Conservation (phyloP, 2,888 invertebrate genomes). For the Endomychus coccineus region DNA sequence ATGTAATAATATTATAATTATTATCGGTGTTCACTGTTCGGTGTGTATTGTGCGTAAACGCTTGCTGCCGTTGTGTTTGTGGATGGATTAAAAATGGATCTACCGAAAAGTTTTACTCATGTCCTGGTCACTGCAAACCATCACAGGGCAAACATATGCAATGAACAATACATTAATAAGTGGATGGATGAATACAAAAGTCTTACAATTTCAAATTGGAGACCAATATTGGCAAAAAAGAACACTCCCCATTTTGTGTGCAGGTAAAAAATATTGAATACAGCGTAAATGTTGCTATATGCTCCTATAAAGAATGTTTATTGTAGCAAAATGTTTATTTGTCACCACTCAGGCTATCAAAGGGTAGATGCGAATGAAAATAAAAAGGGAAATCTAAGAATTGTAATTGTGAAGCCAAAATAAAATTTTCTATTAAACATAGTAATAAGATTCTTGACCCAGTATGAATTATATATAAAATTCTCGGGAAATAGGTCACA, state of each 20-base stretch:
- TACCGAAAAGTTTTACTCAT: constrained; percentile 6
- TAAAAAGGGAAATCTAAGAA: too few relatives aligned
- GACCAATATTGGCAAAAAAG: constrained; percentile 6
- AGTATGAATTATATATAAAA: too few relatives aligned
- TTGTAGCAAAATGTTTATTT: too few relatives aligned
- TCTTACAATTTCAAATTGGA: constrained; percentile 2
- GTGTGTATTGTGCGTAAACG: background rate
- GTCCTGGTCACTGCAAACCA: constrained; percentile 2
- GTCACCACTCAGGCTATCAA: too few relatives aligned
- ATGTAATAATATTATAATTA: background rate
- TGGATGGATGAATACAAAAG: constrained; percentile 5
- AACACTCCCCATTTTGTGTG: constrained; percentile 5
- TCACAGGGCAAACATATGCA: constrained; percentile 6
- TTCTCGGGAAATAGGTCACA: too few relatives aligned
- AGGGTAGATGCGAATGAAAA: constrained; percentile 2
- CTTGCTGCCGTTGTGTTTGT: too few relatives aligned
- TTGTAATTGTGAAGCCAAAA: too few relatives aligned
- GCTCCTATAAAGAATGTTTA: too few relatives aligned
- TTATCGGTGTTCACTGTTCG: background rate
- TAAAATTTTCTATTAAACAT: too few relatives aligned
- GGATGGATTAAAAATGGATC: constrained; percentile 5
- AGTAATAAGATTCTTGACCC: too few relatives aligned
- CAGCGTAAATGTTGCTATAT: constrained; percentile 2
- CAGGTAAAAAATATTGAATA: constrained; percentile 3
- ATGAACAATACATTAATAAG: constrained; percentile 3